Percentiles rank a stretch among this genome's conserved stretches.
Conservation (phyloP, 1,140 invertebrate genomes). For the Bradynema listronoti region DNA sequence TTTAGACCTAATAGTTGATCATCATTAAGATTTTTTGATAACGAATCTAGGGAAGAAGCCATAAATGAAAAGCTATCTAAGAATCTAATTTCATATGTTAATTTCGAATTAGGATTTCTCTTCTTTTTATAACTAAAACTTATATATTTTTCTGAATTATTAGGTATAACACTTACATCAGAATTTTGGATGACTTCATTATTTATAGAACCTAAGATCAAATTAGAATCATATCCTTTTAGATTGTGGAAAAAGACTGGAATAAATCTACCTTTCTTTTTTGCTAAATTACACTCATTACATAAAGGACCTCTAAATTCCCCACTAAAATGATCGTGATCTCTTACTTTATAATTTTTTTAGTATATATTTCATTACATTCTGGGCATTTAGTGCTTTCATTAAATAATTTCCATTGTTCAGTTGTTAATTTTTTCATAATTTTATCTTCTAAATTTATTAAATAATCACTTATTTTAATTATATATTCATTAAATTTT, state of each 20-base stretch:
- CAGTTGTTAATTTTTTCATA: conserved; percentile 22
- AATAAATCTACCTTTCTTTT: conserved; percentile 27
- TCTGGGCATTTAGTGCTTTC: conserved; percentile 6
- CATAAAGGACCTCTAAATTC: conserved; percentile 18
- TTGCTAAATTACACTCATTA: conserved; percentile 14
- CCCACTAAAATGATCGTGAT: conserved; percentile 30
- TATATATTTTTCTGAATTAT: too few relatives aligned
- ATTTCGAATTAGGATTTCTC: too few relatives aligned
- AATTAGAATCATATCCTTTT: too few relatives aligned
- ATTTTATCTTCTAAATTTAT: conserved; percentile 22
- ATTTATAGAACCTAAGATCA: too few relatives aligned
- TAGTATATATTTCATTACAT: conserved; percentile 22
- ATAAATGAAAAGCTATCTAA: too few relatives aligned
- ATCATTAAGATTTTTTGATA: too few relatives aligned
- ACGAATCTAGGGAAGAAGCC: too few relatives aligned
- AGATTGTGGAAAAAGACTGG: conserved; percentile 18
- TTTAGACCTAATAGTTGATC: too few relatives aligned
- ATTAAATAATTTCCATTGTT: conserved; percentile 20
- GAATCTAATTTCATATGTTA: too few relatives aligned
- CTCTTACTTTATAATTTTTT: conserved; percentile 22
- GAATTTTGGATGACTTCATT: too few relatives aligned
- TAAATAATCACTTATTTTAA: conserved; percentile 23
- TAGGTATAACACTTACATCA: too few relatives aligned
- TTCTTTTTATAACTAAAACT: too few relatives aligned
- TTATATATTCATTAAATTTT: conserved; percentile 27